These are phyloP conservation scores for Betta splendens DNA, from an alignment of 2,797 vertebrate genomes.

Conservation along the genomic window DNA sequence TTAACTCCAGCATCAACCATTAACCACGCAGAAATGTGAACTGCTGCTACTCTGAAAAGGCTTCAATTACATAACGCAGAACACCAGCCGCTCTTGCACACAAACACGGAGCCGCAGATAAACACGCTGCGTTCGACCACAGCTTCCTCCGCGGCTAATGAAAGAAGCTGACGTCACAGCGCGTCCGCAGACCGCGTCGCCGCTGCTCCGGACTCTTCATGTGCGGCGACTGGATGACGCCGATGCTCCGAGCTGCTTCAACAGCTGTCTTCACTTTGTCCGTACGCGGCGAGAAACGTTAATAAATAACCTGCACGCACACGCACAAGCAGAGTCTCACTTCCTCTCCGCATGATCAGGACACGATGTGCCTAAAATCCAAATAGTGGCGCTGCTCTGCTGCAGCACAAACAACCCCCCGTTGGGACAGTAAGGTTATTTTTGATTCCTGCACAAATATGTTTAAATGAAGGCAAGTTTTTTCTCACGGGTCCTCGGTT, in stretches of 20 bases:
- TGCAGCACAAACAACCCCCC: no score
- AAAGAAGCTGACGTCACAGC: conserved; percentile 27
- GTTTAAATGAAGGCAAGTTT: no score
- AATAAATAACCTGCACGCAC: no score
- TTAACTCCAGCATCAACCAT: no score
- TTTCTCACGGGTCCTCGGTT: no score
- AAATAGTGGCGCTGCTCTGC: no score
- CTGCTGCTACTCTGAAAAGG: no score
- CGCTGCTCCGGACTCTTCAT: conserved; percentile 19
- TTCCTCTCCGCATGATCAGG: conserved; percentile 38
- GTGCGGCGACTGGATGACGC: background rate
- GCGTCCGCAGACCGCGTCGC: conserved; percentile 30
- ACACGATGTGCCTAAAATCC: conserved; percentile 29
- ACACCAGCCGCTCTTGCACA: conserved; percentile 3
- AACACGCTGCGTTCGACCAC: conserved; percentile 12
- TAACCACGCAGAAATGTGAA: no score
- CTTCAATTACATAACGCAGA: conserved; percentile 18
- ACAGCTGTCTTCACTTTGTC: background rate
- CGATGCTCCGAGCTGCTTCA: background rate
- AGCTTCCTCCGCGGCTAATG: conserved; percentile 35
- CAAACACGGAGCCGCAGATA: conserved; percentile 25
- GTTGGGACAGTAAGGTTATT: no score
- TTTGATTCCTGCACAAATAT: no score
- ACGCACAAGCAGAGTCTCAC: conserved; percentile 16
- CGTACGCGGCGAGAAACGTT: background rate